phyloP scores from a whole-genome alignment of 1,140 invertebrate genomes.

The Druon quercuslanigerum region DNA sequence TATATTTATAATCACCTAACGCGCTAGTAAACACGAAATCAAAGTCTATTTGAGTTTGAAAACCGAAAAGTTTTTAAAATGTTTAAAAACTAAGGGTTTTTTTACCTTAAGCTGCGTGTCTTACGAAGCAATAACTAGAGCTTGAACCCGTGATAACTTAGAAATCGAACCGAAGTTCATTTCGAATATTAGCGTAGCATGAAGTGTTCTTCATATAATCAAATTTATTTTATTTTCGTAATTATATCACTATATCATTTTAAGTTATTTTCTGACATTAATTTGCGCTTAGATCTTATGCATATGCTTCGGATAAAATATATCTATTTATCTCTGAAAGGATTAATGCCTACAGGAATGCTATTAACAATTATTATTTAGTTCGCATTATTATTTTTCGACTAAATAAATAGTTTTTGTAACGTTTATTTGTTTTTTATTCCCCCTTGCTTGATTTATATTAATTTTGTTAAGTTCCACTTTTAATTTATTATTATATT shows the following conservation, averaged over 20 bases:
- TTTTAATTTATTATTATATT: too few species aligned
- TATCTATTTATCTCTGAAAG: constrained; percentile 22
- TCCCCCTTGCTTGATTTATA: constrained; percentile 33
- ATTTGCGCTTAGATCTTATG: constrained; percentile 1
- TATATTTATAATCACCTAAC: constrained; percentile 11
- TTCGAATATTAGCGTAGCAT: constrained; percentile 38
- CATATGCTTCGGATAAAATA: constrained; percentile 5
- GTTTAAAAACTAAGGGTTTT: constrained; percentile 42
- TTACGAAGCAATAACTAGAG: constrained; percentile 71
- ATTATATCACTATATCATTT: constrained; percentile 23
- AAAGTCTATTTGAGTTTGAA: background rate
- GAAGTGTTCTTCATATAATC: constrained; percentile 5
- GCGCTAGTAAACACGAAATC: background rate
- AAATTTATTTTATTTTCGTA: constrained; percentile 34
- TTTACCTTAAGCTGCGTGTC: constrained; percentile 65
- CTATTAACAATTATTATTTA: constrained; percentile 33
- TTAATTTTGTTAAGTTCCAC: constrained; percentile 34
- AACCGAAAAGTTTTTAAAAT: background rate
- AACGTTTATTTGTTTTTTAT: constrained; percentile 30
- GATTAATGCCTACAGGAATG: constrained; percentile 20
- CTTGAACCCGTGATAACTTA: constrained; percentile 68
- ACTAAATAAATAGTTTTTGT: constrained; percentile 5
- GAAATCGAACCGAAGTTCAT: constrained; percentile 44
- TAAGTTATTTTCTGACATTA: constrained; percentile 5
- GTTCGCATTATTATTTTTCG: constrained; percentile 19